Percentiles rank a stretch among this genome's conserved stretches.
These are phyloP conservation scores for Pseudochaenichthys georgianus DNA, from an alignment of 2,797 vertebrate species.

Conservation along the genomic window DNA sequence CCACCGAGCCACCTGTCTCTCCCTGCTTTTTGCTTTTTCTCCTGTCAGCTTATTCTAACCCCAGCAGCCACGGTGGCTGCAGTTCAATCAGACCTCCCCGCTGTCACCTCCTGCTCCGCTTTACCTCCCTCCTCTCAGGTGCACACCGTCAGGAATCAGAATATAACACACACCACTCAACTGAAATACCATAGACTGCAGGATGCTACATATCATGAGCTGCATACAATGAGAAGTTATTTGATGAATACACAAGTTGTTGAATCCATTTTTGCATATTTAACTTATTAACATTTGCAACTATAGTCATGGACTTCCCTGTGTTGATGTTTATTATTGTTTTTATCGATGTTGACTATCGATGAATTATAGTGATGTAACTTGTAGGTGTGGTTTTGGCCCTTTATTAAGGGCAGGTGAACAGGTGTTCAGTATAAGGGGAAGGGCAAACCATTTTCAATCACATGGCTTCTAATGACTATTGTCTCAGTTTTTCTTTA, in stretches of 20 bases:
- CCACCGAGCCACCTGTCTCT: constrained; percentile 37
- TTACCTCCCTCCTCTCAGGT: constrained; percentile 93
- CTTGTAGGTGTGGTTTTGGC: no score
- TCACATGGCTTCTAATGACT: no score
- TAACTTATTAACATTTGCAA: no score
- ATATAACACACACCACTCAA: neutral
- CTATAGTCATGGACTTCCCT: no score
- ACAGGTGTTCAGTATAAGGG: no score
- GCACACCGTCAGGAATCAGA: constrained; percentile 30
- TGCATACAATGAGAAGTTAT: neutral
- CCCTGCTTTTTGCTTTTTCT: constrained; percentile 39
- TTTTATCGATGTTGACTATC: no score
- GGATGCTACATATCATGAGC: neutral
- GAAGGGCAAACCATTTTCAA: no score
- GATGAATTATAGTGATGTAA: no score
- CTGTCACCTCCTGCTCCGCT: constrained; percentile 90
- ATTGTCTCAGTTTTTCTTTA: no score
- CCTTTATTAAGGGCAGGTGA: no score
- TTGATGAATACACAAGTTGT: neutral
- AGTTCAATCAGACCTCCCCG: constrained; percentile 93
- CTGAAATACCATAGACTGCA: neutral
- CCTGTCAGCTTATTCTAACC: constrained; percentile 92
- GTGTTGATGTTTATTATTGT: no score
- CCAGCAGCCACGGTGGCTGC: constrained; percentile 93
- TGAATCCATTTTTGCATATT: neutral